A percentile compares a stretch with the other conserved stretches of the same genome.
Conservation (phyloP, 2,113 vertebrate species). For the Hemicordylus capensis region DNA sequence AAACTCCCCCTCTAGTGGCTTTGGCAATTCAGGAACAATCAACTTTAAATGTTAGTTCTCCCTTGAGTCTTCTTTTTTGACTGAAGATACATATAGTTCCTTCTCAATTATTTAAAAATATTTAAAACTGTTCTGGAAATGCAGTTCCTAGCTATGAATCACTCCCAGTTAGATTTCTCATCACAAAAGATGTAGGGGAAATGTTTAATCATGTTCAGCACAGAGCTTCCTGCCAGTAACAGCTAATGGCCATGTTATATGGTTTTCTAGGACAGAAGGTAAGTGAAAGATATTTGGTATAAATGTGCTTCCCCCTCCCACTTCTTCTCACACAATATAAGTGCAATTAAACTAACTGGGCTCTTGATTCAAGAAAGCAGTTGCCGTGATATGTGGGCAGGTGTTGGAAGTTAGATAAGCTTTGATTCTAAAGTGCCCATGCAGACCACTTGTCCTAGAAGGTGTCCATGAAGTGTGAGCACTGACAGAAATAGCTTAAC, state of each 20-base stretch:
- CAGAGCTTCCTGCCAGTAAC: constrained; percentile 8
- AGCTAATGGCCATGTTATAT: constrained; percentile 11
- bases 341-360: not conserved
- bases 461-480: not conserved
- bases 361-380: not conserved
- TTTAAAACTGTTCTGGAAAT: constrained; percentile 8
- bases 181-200: not conserved
- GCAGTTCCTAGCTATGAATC: not conserved
- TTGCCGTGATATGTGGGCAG: not conserved
- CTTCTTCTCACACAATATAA: not conserved
- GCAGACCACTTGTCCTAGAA: not conserved
- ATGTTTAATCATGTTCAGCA: constrained; percentile 8
- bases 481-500: not conserved
- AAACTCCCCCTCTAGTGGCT: not conserved
- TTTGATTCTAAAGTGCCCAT: not conserved
- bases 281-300: not conserved
- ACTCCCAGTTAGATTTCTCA: not conserved
- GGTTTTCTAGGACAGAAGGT: not conserved
- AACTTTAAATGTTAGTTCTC: constrained; percentile 5
- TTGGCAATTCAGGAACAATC: not conserved
- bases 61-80: constrained; percentile 7
- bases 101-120: not conserved
- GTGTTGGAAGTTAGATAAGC: not conserved
- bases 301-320: not conserved
- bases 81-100: constrained; percentile 27